These are phyloP conservation scores for Drosophila orena DNA, from an alignment of 1,140 invertebrate genomes.

Conservation along the genomic window DNA sequence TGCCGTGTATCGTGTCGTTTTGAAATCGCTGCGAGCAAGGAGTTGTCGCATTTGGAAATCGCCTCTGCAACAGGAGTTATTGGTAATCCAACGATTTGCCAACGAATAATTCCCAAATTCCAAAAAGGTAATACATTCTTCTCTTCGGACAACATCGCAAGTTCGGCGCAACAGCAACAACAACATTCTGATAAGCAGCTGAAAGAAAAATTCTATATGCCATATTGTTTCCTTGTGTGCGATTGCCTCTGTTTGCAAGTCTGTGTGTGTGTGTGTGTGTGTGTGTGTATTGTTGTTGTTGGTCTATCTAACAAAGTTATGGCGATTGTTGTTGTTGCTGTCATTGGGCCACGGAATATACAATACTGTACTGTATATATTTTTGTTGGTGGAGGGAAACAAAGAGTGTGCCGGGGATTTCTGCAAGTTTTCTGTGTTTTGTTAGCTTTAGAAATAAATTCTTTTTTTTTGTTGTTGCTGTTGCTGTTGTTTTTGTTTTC, in stretches of 20 bases:
- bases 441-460: constrained; percentile 80
- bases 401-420: constrained; percentile 54
- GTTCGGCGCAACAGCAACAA: constrained; percentile 34
- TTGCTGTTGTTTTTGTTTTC: constrained; percentile 41
- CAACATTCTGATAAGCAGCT: constrained; percentile 56
- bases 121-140: constrained; percentile 20
- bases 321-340: constrained; percentile 61
- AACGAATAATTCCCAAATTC: background rate
- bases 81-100: background rate
- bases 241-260: constrained; percentile 13
- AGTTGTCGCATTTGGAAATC: constrained; percentile 4
- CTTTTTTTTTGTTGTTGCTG: constrained; percentile 17
- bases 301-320: constrained; percentile 80
- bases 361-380: constrained; percentile 8
- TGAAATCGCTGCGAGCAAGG: constrained; percentile 43
- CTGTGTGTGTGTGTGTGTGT: constrained; percentile 34
- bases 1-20: constrained; percentile 32
- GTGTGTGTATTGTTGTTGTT: constrained; percentile 44
- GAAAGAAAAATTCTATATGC: constrained; percentile 72
- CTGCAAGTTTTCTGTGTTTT: constrained; percentile 81
- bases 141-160: constrained; percentile 18
- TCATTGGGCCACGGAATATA: constrained; percentile 50
- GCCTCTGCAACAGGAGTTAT: constrained; percentile 1
- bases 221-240: constrained; percentile 58
- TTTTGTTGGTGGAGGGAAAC: background rate